phyloP scores from a whole-genome alignment of 2,113 vertebrate genomes.

The Ammodramus savannarum region DNA sequence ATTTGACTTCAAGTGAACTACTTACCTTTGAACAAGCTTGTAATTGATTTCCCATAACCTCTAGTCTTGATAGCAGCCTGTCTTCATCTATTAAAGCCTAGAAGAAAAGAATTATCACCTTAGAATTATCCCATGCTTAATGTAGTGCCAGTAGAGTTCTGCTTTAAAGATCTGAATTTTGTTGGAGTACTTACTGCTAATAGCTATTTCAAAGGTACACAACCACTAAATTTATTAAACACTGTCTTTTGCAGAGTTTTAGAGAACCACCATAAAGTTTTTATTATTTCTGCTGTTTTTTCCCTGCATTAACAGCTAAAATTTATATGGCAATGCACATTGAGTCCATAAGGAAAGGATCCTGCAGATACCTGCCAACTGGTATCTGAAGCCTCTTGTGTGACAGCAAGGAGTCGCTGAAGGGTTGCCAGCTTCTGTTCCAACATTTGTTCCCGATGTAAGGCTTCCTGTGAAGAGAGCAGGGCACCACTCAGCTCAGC shows the following conservation, averaged over 20 bases:
- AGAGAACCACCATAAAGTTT: neutral
- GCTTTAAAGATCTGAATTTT: neutral
- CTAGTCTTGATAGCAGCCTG: constrained; percentile 93
- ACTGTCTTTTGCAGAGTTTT: neutral
- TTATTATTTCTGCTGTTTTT: neutral
- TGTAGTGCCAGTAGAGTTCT: neutral
- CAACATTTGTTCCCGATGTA: constrained; percentile 99
- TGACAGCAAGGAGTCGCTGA: constrained; percentile 91
- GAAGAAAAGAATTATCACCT: constrained; percentile 11
- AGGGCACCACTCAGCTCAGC: neutral
- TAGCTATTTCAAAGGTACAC: neutral
- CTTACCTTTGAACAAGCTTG: constrained; percentile 95
- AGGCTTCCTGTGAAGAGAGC: constrained; percentile 85
- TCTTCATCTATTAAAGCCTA: constrained; percentile 99
- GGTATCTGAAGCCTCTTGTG: constrained; percentile 97
- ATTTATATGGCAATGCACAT: neutral
- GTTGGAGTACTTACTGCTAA: neutral
- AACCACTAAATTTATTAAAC: neutral
- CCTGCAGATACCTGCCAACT: constrained; percentile 92
- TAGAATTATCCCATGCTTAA: neutral
- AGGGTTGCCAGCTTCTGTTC: constrained; percentile 98
- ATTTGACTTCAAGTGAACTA: neutral
- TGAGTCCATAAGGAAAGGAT: neutral
- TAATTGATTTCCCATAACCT: constrained; percentile 98
- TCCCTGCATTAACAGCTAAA: neutral